These are phyloP conservation scores for Fragum fragum DNA, from an alignment of 2,888 invertebrate species.

Conservation along the genomic window DNA sequence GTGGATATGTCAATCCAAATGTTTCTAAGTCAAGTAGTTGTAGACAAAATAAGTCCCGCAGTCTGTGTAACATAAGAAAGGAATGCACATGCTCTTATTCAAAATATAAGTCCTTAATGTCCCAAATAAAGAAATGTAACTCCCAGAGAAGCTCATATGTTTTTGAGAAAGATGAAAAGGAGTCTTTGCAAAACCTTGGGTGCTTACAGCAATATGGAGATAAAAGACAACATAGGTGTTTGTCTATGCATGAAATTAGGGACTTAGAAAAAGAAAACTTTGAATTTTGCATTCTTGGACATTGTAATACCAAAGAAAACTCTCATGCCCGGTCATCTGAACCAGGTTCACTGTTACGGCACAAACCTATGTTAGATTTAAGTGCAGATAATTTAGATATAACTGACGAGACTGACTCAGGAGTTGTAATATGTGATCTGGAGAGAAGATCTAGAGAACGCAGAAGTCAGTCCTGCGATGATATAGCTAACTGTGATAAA, in stretches of 20 bases:
- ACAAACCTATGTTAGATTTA: conserved; percentile 51
- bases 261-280: not conserved
- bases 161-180: not conserved
- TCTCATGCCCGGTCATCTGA: not conserved
- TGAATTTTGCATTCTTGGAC: not conserved
- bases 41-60: not conserved
- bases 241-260: conserved; percentile 52
- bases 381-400: conserved; percentile 62
- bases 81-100: not conserved
- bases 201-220: not conserved
- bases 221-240: not conserved
- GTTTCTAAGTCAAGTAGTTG: not conserved
- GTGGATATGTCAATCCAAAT: not conserved
- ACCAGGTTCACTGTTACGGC: conserved; percentile 29
- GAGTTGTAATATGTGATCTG: conserved; percentile 21
- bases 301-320: conserved; percentile 4
- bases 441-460: conserved; percentile 28
- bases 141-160: not conserved
- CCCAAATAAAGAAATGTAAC: not conserved
- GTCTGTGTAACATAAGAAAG: conserved; percentile 13
- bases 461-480: conserved; percentile 50
- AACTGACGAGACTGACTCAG: conserved; percentile 41
- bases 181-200: not conserved
- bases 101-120: not conserved
- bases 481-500: conserved; percentile 21